Evolutionary conservation across 2,888 invertebrate genomes (phyloP).

Genomic region (Caenorhabditis zanzibari): DNA sequence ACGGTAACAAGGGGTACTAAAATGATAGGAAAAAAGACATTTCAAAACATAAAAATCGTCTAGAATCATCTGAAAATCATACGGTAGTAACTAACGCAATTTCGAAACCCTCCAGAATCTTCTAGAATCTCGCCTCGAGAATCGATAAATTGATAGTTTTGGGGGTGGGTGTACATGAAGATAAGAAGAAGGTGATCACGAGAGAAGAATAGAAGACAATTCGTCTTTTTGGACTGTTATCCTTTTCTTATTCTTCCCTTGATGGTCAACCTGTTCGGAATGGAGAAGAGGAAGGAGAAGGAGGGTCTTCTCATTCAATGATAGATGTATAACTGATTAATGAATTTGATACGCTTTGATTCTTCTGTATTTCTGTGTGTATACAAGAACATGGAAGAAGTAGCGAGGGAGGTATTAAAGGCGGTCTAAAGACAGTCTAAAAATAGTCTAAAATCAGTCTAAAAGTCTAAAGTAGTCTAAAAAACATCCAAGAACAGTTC

Average conservation of each 20-base stretch:
- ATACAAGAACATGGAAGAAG: too few species aligned
- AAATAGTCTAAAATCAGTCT: too few species aligned
- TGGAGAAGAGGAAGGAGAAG: background rate
- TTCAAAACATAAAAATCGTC: too few species aligned
- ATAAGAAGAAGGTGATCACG: slow-evolving; percentile 1
- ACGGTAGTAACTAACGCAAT: too few species aligned
- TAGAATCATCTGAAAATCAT: too few species aligned
- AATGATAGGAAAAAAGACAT: too few species aligned
- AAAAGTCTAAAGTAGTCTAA: too few species aligned
- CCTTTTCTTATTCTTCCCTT: background rate
- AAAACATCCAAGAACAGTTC: too few species aligned
- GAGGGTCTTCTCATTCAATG: background rate
- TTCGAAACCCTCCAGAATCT: background rate
- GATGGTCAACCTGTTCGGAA: slow-evolving; percentile 19
- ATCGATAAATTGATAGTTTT: background rate
- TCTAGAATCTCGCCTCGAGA: background rate
- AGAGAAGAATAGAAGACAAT: background rate
- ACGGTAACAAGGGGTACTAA: background rate
- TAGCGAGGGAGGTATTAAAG: too few species aligned
- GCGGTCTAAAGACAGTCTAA: too few species aligned
- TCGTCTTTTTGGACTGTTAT: background rate
- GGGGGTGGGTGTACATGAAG: background rate
- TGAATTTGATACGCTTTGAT: background rate
- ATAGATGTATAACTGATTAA: slow-evolving; percentile 8
- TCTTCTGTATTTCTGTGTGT: background rate